Evolutionary conservation across 1,140 invertebrate species (phyloP), one percentile per base, ranked within the genome.

Genomic region (Watersipora subatra): DNA sequence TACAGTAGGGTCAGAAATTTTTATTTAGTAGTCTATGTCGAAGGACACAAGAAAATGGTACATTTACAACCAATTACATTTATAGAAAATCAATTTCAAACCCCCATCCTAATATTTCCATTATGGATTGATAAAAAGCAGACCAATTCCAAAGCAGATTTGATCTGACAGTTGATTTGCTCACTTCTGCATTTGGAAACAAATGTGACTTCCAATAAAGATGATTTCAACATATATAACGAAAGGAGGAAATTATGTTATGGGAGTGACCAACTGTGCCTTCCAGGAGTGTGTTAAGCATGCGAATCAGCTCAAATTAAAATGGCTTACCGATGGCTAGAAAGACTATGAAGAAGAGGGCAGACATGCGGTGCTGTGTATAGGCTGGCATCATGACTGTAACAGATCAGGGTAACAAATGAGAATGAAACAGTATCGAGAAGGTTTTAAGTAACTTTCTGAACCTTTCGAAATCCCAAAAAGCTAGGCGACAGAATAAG

Each of bases 331-430:
- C 78, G 70, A 80, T 75, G 2, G 74, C 59, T 1, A 80, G 64
- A 69, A 77, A 80, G 7, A 76, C 55, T 26, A 78, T 74, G 65
- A 78, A 80, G 67, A 73, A 80, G 1, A 80, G 57, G 7, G 72
- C 68, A 63, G 69, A 74, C 12, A 78, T 66, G 67, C 77, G 69
- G 69, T 78, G 76, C 12, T 67, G 62, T 25, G 68, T 71, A 67
- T 80, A 80, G 0, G 75, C 75, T 34, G 75, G 76, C 65, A 78
- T 73, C n/a, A 71, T 77, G 0, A 78, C 78, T 79, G 70, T 59
- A 75, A 73, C n/a, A 22, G 1, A 20, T 20, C 19, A 24, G 2
- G 57, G 12, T 63, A 46, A 15, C 12, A 15, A 17, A 57, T 46
- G 26, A 27, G 65, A 26, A 25, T 56, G 19, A n/a, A 57, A 26